Base-by-base conservation (phyloP, 2,797 vertebrate genomes). In the Pitangus sulphuratus region DNA sequence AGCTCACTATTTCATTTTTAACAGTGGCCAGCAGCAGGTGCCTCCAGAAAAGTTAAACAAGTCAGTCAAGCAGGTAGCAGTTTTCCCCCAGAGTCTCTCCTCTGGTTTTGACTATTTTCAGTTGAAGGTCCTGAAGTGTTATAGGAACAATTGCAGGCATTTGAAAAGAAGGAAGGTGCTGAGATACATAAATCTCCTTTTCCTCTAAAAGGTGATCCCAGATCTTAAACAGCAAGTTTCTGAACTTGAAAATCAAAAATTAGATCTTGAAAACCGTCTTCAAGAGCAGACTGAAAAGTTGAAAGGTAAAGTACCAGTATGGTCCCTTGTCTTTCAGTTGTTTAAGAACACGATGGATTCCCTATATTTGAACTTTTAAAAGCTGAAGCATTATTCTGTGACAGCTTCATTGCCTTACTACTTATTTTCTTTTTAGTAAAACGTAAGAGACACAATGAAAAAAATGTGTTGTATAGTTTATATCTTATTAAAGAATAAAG, bases 191-290 rank as follows among this genome's bases (percentile, higher is more conserved):
- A 51, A 81, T 92, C 11, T 88, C 51, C 6, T 39, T 65, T 72
- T 89, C 74, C 91, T 81, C 57, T 64, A 75, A 54, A 97, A 99
- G 99, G 97, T 98, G 54, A 99, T 99, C 88, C 98, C 99, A 6
- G 98, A 99, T 92, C 98, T 99, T 75, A 99, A 98, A 86, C 98
- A 98, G 91, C 99, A 99, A 94, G 97, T 99, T 95, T 98, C 98
- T 92, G 99, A 99, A 90, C 98, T 99, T 72, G 98, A 99, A 89
- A 98, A 98, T 88, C 98, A 99, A 95, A 99, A 98, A 87, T 95
- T 98, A 87, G 99, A 99, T 28, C 97, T 99, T 50, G 99, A 99
- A 96, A 97, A 87, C 18, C 97, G 96, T 22, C 93, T 99, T 39
- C 97, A 98, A 39, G 98, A 98, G 84, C 98, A 99, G 95, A 94